These are phyloP conservation scores for Brachyhypopomus gauderio DNA, from an alignment of 2,113 vertebrate species.

Conservation along the genomic window DNA sequence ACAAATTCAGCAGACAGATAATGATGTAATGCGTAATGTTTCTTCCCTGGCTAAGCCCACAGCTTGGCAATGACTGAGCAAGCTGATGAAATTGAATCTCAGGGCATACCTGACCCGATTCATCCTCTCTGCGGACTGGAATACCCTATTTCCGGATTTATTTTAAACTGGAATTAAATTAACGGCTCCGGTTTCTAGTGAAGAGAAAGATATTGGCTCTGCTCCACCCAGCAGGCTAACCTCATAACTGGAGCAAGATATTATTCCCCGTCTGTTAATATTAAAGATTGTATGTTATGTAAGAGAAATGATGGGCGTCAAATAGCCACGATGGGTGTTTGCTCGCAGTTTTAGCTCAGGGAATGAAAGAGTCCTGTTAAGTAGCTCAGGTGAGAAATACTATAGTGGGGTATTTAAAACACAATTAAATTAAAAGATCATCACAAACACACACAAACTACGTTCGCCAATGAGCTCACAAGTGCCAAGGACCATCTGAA, in stretches of 20 bases:
- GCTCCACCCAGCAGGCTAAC: constrained; percentile 47
- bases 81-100: constrained; percentile 63
- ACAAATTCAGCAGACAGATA: constrained; percentile 24
- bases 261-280: constrained; percentile 16
- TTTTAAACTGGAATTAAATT: constrained; percentile 54
- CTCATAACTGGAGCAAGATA: constrained; percentile 9
- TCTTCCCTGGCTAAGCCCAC: constrained; percentile 58
- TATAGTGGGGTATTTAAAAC: background rate
- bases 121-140: constrained; percentile 5
- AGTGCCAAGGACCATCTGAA: background rate
- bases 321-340: background rate
- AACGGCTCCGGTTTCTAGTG: constrained; percentile 56
- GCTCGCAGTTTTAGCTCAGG: too few species aligned
- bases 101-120: constrained; percentile 25
- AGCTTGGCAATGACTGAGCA: constrained; percentile 60
- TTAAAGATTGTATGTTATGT: constrained; percentile 8
- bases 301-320: background rate
- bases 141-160: constrained; percentile 51
- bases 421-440: background rate
- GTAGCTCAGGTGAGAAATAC: background rate
- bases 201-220: constrained; percentile 67
- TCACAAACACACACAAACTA: background rate
- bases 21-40: constrained; percentile 34
- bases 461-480: background rate
- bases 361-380: background rate